Conservation (phyloP, 1,140 invertebrate genomes). For the Nebria ingens region DNA sequence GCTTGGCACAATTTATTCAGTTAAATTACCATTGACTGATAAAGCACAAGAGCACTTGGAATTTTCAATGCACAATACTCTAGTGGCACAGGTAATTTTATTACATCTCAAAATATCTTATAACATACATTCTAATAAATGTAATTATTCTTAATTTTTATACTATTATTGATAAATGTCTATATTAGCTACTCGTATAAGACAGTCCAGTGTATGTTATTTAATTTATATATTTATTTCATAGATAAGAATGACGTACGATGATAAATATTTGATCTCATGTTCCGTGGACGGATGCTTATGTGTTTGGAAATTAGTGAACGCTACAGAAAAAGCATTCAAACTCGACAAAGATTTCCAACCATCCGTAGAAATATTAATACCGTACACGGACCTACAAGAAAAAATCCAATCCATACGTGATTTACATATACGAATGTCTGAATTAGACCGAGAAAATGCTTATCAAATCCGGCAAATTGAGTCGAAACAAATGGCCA, state of each 20-base stretch:
- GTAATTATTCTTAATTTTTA: too few species aligned
- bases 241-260: conserved; percentile 58
- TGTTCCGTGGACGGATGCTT: conserved; percentile 64
- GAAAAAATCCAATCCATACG: conserved; percentile 51
- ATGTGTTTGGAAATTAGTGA: conserved; percentile 72
- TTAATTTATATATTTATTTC: conserved; percentile 14
- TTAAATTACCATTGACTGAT: conserved; percentile 68
- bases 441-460: conserved; percentile 62
- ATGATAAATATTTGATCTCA: conserved; percentile 68
- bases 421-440: conserved; percentile 52
- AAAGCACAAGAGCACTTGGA: conserved; percentile 52
- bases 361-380: conserved; percentile 65
- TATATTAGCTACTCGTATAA: too few species aligned
- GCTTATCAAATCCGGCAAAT: conserved; percentile 58
- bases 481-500: conserved; percentile 50
- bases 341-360: conserved; percentile 61
- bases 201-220: too few species aligned
- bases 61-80: conserved; percentile 58
- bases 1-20: conserved; percentile 59
- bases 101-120: too few species aligned
- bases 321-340: conserved; percentile 60
- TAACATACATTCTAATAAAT: too few species aligned
- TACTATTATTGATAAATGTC: too few species aligned
- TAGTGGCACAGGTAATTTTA: conserved; percentile 42
- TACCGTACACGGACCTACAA: conserved; percentile 50